Evolutionary conservation across 37 sponge, comb jelly and placozoan species (phyloP).

Genomic region (Haliclona indistincta): DNA sequence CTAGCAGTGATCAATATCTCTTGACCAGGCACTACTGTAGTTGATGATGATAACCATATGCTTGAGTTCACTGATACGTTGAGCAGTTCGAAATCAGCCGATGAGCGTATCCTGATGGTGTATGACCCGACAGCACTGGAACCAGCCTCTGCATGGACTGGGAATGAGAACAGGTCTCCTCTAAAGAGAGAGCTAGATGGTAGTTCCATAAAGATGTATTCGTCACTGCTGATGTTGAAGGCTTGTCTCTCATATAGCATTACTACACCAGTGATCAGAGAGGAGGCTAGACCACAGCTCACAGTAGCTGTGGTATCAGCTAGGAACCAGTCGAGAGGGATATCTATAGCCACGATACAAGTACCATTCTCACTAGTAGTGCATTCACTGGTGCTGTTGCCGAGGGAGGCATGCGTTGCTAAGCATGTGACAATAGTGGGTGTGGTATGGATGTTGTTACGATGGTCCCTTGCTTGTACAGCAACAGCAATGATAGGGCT

Average conservation of each 20-base stretch:
- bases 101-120: constrained; percentile 6
- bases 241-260: constrained; percentile 5
- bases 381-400: constrained; percentile 1
- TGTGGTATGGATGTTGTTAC: constrained; percentile 19
- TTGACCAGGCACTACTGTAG: not conserved
- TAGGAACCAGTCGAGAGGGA: constrained; percentile 56
- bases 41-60: constrained; percentile 16
- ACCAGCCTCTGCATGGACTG: constrained; percentile 40
- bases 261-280: constrained; percentile 7
- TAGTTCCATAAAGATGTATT: constrained; percentile 38
- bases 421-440: constrained; percentile 9
- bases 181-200: constrained; percentile 30
- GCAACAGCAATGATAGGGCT: constrained; percentile 34
- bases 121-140: constrained; percentile 27
- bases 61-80: constrained; percentile 2
- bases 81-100: constrained; percentile 1
- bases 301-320: not conserved
- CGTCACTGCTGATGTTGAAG: not conserved
- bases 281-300: constrained; percentile 1
- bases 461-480: constrained; percentile 59
- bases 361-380: constrained; percentile 22
- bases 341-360: constrained; percentile 24
- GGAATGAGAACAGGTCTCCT: constrained; percentile 17
- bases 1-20: constrained; percentile 22
- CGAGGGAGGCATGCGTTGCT: constrained; percentile 12